Evolutionary conservation across 2,113 vertebrate species (phyloP).

Genomic region (Bungarus multicinctus): DNA sequence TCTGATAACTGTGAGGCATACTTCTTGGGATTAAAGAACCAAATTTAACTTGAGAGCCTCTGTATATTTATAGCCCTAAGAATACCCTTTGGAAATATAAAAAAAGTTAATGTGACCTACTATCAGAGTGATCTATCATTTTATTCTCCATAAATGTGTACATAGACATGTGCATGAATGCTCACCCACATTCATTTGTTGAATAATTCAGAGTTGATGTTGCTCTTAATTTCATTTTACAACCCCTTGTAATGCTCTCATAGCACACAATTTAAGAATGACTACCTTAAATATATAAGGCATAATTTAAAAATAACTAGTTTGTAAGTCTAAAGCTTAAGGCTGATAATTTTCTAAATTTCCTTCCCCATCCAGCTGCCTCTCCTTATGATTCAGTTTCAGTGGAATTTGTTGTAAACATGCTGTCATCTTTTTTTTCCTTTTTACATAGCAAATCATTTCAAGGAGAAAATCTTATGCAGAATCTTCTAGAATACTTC

Average conservation of each 20-base stretch:
- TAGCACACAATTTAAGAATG: background rate
- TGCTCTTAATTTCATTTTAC: background rate
- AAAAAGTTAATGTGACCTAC: background rate
- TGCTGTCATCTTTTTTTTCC: background rate
- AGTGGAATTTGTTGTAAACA: conserved; percentile 22
- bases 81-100: background rate
- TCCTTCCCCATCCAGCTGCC: background rate
- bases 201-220: background rate
- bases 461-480: background rate
- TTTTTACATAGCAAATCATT: background rate
- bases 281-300: background rate
- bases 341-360: background rate
- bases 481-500: background rate
- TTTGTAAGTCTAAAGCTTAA: conserved; percentile 9
- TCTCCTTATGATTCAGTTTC: conserved; percentile 14
- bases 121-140: background rate
- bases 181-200: background rate
- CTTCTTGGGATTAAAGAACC: background rate
- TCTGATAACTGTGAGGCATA: background rate
- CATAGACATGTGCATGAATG: background rate
- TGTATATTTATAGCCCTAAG: background rate
- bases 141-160: background rate
- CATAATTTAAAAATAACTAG: background rate
- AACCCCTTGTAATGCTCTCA: background rate
- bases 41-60: background rate